Evolutionary conservation across 2,113 vertebrate genomes (phyloP), one percentile per base, ranked within the genome.

Genomic region (Cyprinodon tularosa): DNA sequence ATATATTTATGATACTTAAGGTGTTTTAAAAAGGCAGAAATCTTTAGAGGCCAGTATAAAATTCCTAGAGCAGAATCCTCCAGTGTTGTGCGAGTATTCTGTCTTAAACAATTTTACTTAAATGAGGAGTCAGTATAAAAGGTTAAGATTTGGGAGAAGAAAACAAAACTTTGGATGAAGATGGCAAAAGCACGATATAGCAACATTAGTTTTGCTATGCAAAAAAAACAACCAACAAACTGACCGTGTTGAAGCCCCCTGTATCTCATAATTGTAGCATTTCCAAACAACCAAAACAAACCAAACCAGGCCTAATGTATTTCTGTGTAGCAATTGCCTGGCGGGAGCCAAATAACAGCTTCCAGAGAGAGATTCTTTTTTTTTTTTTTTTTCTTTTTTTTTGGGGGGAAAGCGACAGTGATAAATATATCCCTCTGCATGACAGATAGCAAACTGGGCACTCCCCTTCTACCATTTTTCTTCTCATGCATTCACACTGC

Each of bases 341-440:
- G 80, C 80, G 63, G 88, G 88, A 92, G 89, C 86, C 89, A 92
- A 93, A 93, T 88, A 78, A 81, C 68, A 78, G 84, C 83, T 89
- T 79, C 72, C 59, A 74, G 78, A 72, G 80, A 83, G 81, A 83
- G 86, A 90, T 90, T 85, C 29, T 89, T 79, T 90, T 76, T 89
- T 63, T 72, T 64, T 72, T 64, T 14, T 70, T 68, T 37, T 68
- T 53, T 68, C 12, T 20, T 89, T 88, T 15, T 48, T 47, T 15
- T 29, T 1, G 29, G 29, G 29, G 29, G 68, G 90, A 85, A 92
- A 89, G 84, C 74, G 45, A 68, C 91, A 71, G 74, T 88, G 86
- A 85, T 91, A 93, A 91, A 90, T 86, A 73, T 77, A 76, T 77
- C 86, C 82, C 85, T 81, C 81, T 81, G 83, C 86, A 62, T 81